phyloP scores from a whole-genome alignment of 2,113 vertebrate genomes.

The Sturnus vulgaris region DNA sequence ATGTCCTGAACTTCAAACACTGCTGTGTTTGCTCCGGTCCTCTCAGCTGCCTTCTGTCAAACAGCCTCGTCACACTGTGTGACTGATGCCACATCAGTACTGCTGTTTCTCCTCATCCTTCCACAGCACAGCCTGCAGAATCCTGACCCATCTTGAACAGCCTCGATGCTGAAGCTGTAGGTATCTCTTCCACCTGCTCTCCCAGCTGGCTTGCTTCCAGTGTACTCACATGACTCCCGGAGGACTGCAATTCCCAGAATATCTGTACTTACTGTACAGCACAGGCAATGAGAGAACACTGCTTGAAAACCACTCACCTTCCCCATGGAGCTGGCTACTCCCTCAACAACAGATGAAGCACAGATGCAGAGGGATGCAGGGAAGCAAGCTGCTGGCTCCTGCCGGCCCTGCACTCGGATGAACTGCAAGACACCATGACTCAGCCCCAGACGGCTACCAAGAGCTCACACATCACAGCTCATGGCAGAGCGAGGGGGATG shows the following conservation, averaged over 20 bases:
- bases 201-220: not conserved
- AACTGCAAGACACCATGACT: conserved; percentile 42
- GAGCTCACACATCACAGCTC: not conserved
- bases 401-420: not conserved
- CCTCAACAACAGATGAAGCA: not conserved
- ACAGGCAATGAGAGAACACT: not conserved
- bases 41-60: not conserved
- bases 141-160: not conserved
- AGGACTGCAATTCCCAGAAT: not conserved
- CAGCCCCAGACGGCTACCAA: conserved; percentile 26
- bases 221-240: not conserved
- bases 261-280: not conserved
- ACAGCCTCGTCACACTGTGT: not conserved
- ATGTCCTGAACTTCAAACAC: not conserved
- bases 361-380: not conserved
- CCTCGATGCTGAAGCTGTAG: not conserved
- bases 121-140: not conserved
- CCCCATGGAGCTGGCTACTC: not conserved
- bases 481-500: not conserved
- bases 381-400: not conserved
- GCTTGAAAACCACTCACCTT: not conserved
- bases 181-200: not conserved
- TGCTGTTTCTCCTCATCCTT: not conserved
- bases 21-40: not conserved
- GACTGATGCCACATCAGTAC: not conserved